A percentile compares a stretch with the other conserved stretches of the same genome.
Conservation (phyloP, 2,888 invertebrate genomes). For the Tholera decimalis region DNA sequence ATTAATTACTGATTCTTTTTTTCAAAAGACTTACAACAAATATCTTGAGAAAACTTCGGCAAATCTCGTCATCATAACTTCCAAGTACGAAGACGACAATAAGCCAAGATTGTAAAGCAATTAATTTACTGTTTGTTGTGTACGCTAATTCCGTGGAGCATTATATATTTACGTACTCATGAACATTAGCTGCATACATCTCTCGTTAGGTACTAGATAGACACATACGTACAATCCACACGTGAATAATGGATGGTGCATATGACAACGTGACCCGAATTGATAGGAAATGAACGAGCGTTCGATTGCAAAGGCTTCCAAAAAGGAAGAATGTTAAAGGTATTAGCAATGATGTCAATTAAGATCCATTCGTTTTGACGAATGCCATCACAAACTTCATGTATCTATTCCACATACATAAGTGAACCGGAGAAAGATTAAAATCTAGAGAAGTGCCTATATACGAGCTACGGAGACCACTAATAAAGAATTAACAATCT, state of each 20-base stretch:
- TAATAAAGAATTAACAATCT: constrained; percentile 14
- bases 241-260: constrained; percentile 71
- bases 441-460: no score
- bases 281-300: constrained; percentile 73
- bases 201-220: constrained; percentile 24
- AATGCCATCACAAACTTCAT: constrained; percentile 5
- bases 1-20: no score
- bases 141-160: constrained; percentile 26
- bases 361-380: constrained; percentile 28
- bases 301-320: constrained; percentile 57
- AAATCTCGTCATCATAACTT: constrained; percentile 13
- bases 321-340: constrained; percentile 54
- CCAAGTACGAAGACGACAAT: constrained; percentile 25
- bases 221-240: constrained; percentile 39
- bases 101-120: constrained; percentile 40
- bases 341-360: constrained; percentile 45
- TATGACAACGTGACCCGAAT: constrained; percentile 78
- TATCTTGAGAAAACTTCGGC: constrained; percentile 15
- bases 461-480: background rate
- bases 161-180: constrained; percentile 41
- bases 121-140: constrained; percentile 37
- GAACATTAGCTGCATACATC: constrained; percentile 39
- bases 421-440: background rate
- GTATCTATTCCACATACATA: constrained; percentile 4
- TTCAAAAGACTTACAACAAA: no score